Evolutionary conservation across 2,888 invertebrate species (phyloP).

Genomic region (Eilema depressum): DNA sequence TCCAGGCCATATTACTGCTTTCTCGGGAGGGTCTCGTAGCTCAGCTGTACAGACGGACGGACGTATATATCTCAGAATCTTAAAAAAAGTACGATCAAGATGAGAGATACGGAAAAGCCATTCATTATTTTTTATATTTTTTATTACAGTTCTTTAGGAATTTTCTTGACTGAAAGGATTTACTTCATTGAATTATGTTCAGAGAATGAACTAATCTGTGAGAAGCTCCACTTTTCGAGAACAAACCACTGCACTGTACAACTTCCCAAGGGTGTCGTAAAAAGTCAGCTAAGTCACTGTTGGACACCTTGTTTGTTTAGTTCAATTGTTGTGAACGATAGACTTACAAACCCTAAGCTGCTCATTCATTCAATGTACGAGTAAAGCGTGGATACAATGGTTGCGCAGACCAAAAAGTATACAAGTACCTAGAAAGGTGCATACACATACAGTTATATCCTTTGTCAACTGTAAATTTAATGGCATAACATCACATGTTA

Average conservation of each 20-base stretch:
- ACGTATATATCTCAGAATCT: too few species aligned
- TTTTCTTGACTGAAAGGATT: neutral
- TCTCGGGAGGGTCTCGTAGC: too few species aligned
- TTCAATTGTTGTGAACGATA: constrained; percentile 1
- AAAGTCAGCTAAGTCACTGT: constrained; percentile 16
- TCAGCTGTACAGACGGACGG: too few species aligned
- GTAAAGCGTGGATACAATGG: too few species aligned
- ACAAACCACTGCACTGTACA: constrained; percentile 11
- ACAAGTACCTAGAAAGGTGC: too few species aligned
- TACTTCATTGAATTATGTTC: constrained; percentile 10
- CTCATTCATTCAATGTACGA: neutral
- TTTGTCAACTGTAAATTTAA: too few species aligned
- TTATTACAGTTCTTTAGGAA: neutral
- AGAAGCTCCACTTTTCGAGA: neutral
- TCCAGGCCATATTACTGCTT: too few species aligned
- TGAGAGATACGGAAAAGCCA: too few species aligned
- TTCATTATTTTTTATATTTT: neutral
- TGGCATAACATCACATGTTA: too few species aligned
- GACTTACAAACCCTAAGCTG: neutral
- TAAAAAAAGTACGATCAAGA: too few species aligned
- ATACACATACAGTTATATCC: too few species aligned
- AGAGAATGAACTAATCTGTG: neutral
- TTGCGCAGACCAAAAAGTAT: too few species aligned
- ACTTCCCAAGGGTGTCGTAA: constrained; percentile 13
- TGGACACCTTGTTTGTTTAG: constrained; percentile 26